Evolutionary conservation across 2,113 vertebrate genomes (phyloP).

Genomic region (Lophius piscatorius): DNA sequence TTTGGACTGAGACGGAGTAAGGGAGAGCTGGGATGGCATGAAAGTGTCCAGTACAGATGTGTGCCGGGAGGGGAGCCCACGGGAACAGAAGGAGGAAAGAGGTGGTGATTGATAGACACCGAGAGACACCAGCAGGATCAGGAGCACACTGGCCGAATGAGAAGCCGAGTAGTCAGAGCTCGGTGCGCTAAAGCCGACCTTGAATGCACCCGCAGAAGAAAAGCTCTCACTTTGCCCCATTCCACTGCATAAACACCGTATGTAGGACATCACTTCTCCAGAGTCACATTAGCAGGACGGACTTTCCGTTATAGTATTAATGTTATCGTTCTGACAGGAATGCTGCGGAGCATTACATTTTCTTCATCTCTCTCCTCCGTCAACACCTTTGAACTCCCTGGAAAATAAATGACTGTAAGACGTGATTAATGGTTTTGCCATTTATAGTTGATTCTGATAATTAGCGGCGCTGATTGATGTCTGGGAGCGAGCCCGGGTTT

Average conservation of each 20-base stretch:
- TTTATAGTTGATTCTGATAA: slow-evolving; percentile 51
- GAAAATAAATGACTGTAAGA: slow-evolving; percentile 30
- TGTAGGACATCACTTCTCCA: no score
- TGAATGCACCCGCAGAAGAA: slow-evolving; percentile 16
- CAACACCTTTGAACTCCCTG: slow-evolving; percentile 40
- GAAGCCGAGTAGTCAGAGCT: slow-evolving; percentile 42
- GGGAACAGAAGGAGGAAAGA: slow-evolving; percentile 35
- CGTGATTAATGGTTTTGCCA: slow-evolving; percentile 46
- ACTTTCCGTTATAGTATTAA: no score
- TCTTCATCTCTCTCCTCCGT: slow-evolving; percentile 24
- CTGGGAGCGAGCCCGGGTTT: slow-evolving; percentile 4
- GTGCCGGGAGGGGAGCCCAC: slow-evolving; percentile 10
- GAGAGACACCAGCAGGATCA: slow-evolving; percentile 12
- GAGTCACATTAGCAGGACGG: no score
- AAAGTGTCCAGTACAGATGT: slow-evolving; percentile 34
- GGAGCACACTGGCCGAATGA: slow-evolving; percentile 44
- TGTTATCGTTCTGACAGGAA: no score
- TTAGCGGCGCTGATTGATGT: slow-evolving; percentile 60
- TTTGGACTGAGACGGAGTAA: slow-evolving; percentile 9
- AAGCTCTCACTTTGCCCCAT: slow-evolving; percentile 17
- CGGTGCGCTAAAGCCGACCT: background rate
- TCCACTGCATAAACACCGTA: slow-evolving; percentile 24
- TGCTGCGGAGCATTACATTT: slow-evolving; percentile 12
- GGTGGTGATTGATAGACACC: slow-evolving; percentile 39
- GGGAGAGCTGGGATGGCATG: slow-evolving; percentile 16